Base-by-base conservation (phyloP, 1,140 invertebrate genomes). In the Leptinotarsa lineolata region DNA sequence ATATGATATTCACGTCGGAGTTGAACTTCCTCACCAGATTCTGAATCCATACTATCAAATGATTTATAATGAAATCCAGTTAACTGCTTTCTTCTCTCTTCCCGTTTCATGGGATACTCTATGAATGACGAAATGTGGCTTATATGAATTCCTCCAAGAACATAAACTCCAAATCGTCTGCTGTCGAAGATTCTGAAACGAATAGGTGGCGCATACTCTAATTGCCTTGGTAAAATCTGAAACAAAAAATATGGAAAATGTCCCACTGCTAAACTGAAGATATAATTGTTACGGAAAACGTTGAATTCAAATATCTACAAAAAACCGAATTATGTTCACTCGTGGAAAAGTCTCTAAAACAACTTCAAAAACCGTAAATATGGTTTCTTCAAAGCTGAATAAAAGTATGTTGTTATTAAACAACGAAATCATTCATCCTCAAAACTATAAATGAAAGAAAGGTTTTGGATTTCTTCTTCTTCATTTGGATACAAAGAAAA, bases 141-240 rank as follows among this genome's bases (percentile, higher is more conserved):
- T 11, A 87, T 81, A 75, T 87, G 87, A 15, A 87, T 84, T 8
- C 89, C 90, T 12, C 84, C 82, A 72, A 87, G 89, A 21, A 87
- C 82, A 69, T 86, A 88, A 71, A 86, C 86, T 20, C 89, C 89
- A 74, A 90, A 90, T 70, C 86, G 86, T 69, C 87, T 85, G n/a
- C 86, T 87, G 74, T 91, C 89, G 73, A 86, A 90, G n/a, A 89
- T 82, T 79, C 86, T 87, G 69, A 91, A 85, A 8, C 80, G 85
- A 15, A 91, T 79, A 21, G 87, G 83, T 39, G 89, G 87, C 61
- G 85, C 86, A 70, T 88, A 87, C 44, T 85, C 80, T 59, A 86
- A 81, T 12, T 85, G 78, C 24, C 82, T 72, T 72, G 84, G 76
- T 81, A 88, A 73, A 16, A 86, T 82, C 88, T 89, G 70, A 79